phyloP scores from a whole-genome alignment of 2,888 invertebrate species.

The Pterostichus madidus region DNA sequence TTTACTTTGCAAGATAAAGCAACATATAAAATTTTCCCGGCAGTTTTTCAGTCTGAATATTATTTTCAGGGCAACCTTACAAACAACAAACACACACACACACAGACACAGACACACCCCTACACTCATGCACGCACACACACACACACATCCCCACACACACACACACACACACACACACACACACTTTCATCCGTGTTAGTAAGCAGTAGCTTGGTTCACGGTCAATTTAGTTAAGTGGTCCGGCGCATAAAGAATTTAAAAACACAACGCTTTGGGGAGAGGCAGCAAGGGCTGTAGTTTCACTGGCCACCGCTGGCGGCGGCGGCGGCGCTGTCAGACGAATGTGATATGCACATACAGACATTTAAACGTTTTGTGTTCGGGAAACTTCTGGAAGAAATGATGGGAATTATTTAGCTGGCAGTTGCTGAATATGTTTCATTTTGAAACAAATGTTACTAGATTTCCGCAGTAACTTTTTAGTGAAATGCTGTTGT shows the following conservation, averaged over 20 bases:
- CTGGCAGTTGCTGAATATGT: constrained; percentile 33
- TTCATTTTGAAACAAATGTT: constrained; percentile 29
- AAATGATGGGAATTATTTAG: constrained; percentile 43
- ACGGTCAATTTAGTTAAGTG: constrained; percentile 66
- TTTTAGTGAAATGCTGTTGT: constrained; percentile 4
- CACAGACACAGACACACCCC: no score
- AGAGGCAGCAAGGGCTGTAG: neutral
- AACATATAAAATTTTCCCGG: neutral
- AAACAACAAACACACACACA: neutral
- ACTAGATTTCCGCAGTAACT: neutral
- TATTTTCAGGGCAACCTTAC: constrained; percentile 8
- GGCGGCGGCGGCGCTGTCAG: neutral
- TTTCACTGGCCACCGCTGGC: neutral
- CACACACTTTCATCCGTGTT: neutral
- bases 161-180: neutral
- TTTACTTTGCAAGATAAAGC: constrained; percentile 7
- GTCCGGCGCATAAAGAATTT: constrained; percentile 62
- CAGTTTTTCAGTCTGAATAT: neutral
- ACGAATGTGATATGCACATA: constrained; percentile 36
- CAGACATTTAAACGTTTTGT: constrained; percentile 35
- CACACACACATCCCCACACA: neutral
- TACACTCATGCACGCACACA: no score
- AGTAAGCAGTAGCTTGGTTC: constrained; percentile 46
- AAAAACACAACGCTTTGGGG: constrained; percentile 58
- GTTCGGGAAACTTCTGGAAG: constrained; percentile 28